Base-by-base conservation (phyloP, 2,797 vertebrate genomes). In the Benthosema pterotum region DNA sequence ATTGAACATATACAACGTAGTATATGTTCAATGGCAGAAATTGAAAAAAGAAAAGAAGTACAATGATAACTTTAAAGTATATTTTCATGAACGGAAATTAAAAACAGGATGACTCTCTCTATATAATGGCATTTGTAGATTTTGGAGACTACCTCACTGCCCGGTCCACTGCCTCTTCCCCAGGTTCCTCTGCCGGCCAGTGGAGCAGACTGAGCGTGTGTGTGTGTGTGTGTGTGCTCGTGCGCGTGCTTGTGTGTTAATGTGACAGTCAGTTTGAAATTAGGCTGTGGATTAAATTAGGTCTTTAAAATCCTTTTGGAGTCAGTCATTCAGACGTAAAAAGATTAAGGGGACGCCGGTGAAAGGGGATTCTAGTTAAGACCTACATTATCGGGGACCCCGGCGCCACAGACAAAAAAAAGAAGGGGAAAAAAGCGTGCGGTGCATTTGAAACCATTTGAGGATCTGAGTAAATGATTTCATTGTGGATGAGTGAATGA, bases 231-330 rank as follows among this genome's bases (percentile, higher is more conserved):
- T 14, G 43, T 56, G 45, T 19, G 43, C 51, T 28, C 47, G 38
- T 15, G 19, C 32, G 52, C 49, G 8, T 50, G 12, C 22, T 18
- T 48, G 60, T 77, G 73, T 65, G 61, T 77, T 75, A 71, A 86
- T 71, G 76, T 81, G 84, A 85, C 84, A 83, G 79, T 74, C 80
- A 86, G 83, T 90, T 85, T 87, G 83, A 87, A 91, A 86, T 86
- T 76, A 79, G 75, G 84, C 82, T 67, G 83, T 67, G 81, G 87
- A 88, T 90, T 89, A 89, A 90, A 91, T 90, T 88, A 89, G 80
- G 81, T 77, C 72, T 83, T 60, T 80, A 79, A 88, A 88, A 87
- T 75, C 75, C 79, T 86, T 90, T 88, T 85, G 86, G 83, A 89
- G 87, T 87, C 59, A 79, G 75, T 87, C 87, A 70, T 87, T 89